Evolutionary conservation across 2,113 vertebrate species (phyloP), one percentile per base, ranked within the genome.

Genomic region (Oncorhynchus masou): DNA sequence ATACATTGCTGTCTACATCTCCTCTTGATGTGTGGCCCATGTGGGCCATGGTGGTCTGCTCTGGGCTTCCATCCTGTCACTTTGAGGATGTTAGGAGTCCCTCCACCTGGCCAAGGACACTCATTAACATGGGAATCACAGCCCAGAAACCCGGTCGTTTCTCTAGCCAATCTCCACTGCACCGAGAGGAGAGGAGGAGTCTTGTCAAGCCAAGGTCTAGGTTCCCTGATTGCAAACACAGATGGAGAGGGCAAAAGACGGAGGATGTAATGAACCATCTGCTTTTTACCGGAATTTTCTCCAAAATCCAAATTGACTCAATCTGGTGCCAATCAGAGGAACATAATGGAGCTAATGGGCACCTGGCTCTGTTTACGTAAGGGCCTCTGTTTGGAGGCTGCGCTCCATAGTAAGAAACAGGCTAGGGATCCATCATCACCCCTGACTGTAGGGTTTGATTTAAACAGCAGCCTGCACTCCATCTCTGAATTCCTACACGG

Each of bases 31-130:
- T 77, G 68, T 77, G 70, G 66, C 29, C 67, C 79, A 51, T 77
- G 68, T 77, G 70, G 66, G 16, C 67, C 79, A 51, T 65, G 76
- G 84, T 85, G 76, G 74, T 54, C 13, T 24, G 81, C 54, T 60
- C 68, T 57, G 66, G 45, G 83, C 77, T 88, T 90, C 89, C 78
- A 88, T 90, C 88, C 88, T 88, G 87, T 79, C 84, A 84, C 82
- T 51, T 20, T 77, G 69, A 74, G 60, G 80, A 91, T 59, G 48
- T 20, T 15, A 54, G 15, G 51, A 54, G 51, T 16, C 51, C 73
- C 79, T 79, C 68, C 87, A 91, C 85, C 87, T 91, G 89, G 80
- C 68, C 0, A 1, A 77, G 60, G 57, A 16, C 5, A 15, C 79
- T 87, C 73, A 87, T 87, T 82, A 84, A 79, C 59, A 64, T 78